Evolutionary conservation across 2,888 invertebrate species (phyloP), one percentile per base, ranked within the genome.

Genomic region (Lasioglossum lativentre): DNA sequence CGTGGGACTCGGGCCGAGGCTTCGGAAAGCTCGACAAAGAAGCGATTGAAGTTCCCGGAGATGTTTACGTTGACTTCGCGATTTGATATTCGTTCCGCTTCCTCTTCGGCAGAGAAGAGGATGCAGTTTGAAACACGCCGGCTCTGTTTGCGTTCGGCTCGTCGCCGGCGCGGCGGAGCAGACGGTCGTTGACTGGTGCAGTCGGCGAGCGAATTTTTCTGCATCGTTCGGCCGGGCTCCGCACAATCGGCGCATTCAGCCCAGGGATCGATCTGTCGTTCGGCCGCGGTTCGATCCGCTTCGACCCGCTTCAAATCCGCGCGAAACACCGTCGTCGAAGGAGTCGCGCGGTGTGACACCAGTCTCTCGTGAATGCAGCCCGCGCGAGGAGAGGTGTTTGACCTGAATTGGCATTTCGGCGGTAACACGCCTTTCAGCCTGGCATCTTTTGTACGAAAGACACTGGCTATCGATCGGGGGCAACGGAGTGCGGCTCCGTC

Each of bases 181-280:
- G 30, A 30, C 79, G 79, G 78, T 84, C 70, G 66, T 82, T 56
- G 77, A 78, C 71, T 80, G 66, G 10, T 23, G 59, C 42, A 45
- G 8, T 59, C 23, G 68, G 19, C 42, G 59, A 70, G 72, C 75
- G 79, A 86, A 83, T 77, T 85, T 47, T 77, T 63, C 52, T 40
- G 66, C 76, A 40, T 66, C 74, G 30, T 30, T 56, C 34, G 38
- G 23, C 27, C 23, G 70, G n/a, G 56, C 16, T 47, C 75, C 38
- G 74, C 79, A 80, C 71, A 66, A 59, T 63, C 23, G 75, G 10
- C 27, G 70, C 63, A 70, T 78, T 70, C 73, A 34, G 34, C 47
- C 63, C n/a, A 34, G 73, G 63, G 87, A 87, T 90, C 76, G 80
- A 86, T 86, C 70, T 77, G 40, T 84, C 73, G 75, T 85, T 56